Base-by-base conservation (phyloP, 2,797 vertebrate species). In the Peromyscus aztecus region DNA sequence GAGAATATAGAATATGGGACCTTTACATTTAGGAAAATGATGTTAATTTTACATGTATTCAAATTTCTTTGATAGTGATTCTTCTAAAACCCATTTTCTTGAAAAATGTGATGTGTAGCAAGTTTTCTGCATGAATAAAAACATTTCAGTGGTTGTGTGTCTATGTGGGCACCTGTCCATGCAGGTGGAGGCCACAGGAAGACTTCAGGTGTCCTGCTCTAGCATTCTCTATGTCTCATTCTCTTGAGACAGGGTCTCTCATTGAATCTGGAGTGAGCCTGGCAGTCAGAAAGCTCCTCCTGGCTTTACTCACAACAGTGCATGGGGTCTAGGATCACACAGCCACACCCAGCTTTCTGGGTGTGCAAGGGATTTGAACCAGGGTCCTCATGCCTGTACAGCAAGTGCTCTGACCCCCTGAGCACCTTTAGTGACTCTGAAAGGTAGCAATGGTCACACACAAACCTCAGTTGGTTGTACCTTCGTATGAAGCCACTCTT, bases 41-140 rank as follows among this genome's bases (percentile, higher is more conserved):
- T 89, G 11, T 63, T 40, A 86, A 89, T 61, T 81, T 2, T 87
- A n/a, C n/a, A 90, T 34, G 3, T 4, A 61, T 89, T 85, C 81
- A 81, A 76, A 67, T 91, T 65, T 31, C 12, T 77, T 77, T 78
- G 82, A 84, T 71, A 71, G 31, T 69, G 86, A 89, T 75, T 89
- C 37, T 94, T 76, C 55, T 89, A 95, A 95, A 93, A 69, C 16
- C 8, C 24, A 75, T 75, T 88, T 67, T 95, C 71, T 73, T 83
- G n/a, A 90, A 97, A 94, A 93, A 93, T 73, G 1, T n/a, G 55
- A 94, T 78, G 63, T 84, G 34, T 52, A 87, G 11, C 71, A 69
- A 31, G 34, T 80, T 90, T 96, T 89, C 57, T 97, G 52, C 52
- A 40, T 46, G 71, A 85, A 84, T 82, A 90, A 73, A 91, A 91